Percentiles rank a stretch among this genome's conserved stretches.
These are phyloP conservation scores for Chaetodon trifasciatus DNA, from an alignment of 2,797 vertebrate species.

Conservation along the genomic window DNA sequence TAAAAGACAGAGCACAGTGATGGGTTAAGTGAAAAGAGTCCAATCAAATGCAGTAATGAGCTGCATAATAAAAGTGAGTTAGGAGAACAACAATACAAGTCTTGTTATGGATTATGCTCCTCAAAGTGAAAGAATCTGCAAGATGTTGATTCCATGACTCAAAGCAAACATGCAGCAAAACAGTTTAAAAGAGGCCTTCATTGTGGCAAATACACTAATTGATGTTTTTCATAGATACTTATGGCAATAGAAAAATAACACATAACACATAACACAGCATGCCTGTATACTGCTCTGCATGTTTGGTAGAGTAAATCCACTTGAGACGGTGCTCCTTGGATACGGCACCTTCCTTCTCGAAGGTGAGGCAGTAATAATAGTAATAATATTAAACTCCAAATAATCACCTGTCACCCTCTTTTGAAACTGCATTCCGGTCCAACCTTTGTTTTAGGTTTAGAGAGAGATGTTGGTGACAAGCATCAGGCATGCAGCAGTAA, in stretches of 20 bases:
- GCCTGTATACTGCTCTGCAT: neutral
- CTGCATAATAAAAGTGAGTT: slow-evolving; percentile 4
- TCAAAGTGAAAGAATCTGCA: slow-evolving; percentile 24
- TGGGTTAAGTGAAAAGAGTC: slow-evolving; percentile 12
- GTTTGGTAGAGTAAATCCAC: neutral
- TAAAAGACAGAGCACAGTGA: neutral
- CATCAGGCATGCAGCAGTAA: neutral
- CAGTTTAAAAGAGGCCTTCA: neutral
- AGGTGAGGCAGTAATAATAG: neutral
- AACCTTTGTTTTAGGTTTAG: slow-evolving; percentile 13
- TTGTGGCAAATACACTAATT: neutral
- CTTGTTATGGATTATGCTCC: neutral
- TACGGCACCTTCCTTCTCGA: neutral
- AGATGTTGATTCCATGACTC: neutral
- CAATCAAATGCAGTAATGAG: slow-evolving; percentile 14
- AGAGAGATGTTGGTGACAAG: neutral
- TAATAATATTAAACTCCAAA: neutral
- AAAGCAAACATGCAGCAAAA: neutral
- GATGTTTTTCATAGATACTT: neutral
- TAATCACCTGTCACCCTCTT: neutral
- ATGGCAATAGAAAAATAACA: neutral
- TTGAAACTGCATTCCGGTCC: neutral
- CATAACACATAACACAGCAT: neutral
- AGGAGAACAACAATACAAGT: neutral
- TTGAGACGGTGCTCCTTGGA: neutral